Conservation (phyloP, 2,888 invertebrate genomes). For the Ochropacha duplaris region DNA sequence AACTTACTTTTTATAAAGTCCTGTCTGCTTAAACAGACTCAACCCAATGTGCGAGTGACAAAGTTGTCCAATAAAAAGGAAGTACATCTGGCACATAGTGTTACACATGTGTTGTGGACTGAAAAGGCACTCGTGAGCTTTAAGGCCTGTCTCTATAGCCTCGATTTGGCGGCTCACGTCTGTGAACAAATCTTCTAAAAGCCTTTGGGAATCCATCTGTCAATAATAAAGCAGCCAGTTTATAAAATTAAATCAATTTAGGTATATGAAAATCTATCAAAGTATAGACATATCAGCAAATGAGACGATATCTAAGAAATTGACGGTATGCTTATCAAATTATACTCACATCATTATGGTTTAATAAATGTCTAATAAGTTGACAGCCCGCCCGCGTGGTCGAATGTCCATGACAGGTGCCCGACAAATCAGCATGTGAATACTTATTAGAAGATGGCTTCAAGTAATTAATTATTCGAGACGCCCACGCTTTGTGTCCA, state of each 20-base stretch:
- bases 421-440: constrained; percentile 90
- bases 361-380: constrained; percentile 88
- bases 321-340: neutral
- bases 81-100: constrained; percentile 97
- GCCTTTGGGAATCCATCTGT: constrained; percentile 86
- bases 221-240: constrained; percentile 6
- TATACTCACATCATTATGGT: constrained; percentile 83
- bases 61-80: constrained; percentile 95
- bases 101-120: constrained; percentile 94
- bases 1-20: constrained; percentile 88
- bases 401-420: constrained; percentile 81
- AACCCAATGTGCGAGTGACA: constrained; percentile 88
- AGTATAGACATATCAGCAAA: too few species aligned
- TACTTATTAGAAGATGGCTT: constrained; percentile 94
- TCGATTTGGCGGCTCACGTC: constrained; percentile 90
- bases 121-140: constrained; percentile 93
- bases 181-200: constrained; percentile 89
- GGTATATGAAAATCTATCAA: too few species aligned
- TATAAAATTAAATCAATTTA: too few species aligned
- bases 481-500: constrained; percentile 75
- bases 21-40: constrained; percentile 87
- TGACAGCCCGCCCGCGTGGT: constrained; percentile 88
- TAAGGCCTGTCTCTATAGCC: constrained; percentile 87
- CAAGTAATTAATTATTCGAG: constrained; percentile 91
- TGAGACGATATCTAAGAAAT: too few species aligned